Evolutionary conservation across 2,888 invertebrate genomes (phyloP).

Genomic region (Gnatocerus cornutus): DNA sequence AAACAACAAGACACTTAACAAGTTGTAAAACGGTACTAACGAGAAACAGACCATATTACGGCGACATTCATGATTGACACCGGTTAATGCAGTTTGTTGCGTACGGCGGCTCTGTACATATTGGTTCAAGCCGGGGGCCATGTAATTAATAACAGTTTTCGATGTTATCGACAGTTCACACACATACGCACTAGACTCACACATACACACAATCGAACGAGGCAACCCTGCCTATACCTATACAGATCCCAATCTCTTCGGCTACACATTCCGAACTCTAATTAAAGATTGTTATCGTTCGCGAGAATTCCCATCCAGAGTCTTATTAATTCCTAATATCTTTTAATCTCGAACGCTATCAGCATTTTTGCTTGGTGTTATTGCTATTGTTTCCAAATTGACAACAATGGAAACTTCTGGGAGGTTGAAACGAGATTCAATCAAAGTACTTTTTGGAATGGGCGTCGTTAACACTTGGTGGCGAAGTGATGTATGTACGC

Average conservation of each 20-base stretch:
- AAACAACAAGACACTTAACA: constrained; percentile 44
- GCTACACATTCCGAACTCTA: constrained; percentile 63
- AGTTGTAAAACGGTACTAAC: constrained; percentile 43
- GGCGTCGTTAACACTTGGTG: constrained; percentile 49
- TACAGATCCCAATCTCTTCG: constrained; percentile 58
- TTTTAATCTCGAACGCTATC: constrained; percentile 63
- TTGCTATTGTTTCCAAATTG: constrained; percentile 61
- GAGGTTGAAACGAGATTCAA: constrained; percentile 33
- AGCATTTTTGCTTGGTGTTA: constrained; percentile 61
- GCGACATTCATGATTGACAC: constrained; percentile 55
- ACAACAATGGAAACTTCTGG: constrained; percentile 48
- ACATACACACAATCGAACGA: constrained; percentile 56
- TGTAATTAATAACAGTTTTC: constrained; percentile 59
- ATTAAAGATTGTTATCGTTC: constrained; percentile 63
- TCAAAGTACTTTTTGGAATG: constrained; percentile 18
- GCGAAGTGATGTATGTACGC: constrained; percentile 63
- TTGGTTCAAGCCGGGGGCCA: constrained; percentile 58
- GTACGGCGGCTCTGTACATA: constrained; percentile 56
- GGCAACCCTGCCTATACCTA: constrained; percentile 50
- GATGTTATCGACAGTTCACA: constrained; percentile 53
- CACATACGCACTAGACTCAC: constrained; percentile 48
- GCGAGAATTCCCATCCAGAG: constrained; percentile 68
- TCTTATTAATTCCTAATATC: constrained; percentile 70
- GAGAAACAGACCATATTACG: constrained; percentile 30
- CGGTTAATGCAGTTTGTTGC: constrained; percentile 55